phyloP scores from a whole-genome alignment of 2,113 vertebrate species.

The Brachypodius melanocephalos region DNA sequence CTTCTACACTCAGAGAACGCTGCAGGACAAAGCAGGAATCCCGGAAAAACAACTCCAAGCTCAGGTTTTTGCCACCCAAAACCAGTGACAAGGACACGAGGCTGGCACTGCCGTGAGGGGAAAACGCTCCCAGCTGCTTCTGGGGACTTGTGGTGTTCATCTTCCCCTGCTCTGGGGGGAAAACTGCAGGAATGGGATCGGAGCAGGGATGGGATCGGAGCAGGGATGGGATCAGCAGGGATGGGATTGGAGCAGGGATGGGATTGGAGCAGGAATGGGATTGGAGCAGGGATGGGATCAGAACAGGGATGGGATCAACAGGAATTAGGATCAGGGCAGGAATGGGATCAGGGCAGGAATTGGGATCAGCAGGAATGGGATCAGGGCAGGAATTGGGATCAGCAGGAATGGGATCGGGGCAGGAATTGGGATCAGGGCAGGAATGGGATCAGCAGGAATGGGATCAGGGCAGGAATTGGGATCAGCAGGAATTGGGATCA shows the following conservation, averaged over 20 bases:
- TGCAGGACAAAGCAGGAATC: slow-evolving; percentile 78
- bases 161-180: slow-evolving; percentile 19
- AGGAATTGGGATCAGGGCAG: not conserved
- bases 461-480: not conserved
- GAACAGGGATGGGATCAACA: not conserved
- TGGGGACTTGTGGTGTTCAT: not conserved
- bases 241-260: not conserved
- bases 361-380: no score
- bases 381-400: not conserved
- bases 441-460: not conserved
- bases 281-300: not conserved
- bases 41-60: slow-evolving; percentile 78
- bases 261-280: not conserved
- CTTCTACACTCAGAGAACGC: slow-evolving; percentile 97
- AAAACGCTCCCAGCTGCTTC: not conserved
- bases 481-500: no score
- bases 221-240: not conserved
- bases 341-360: not conserved
- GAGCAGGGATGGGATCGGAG: not conserved
- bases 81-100: slow-evolving; percentile 61
- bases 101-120: slow-evolving; percentile 51
- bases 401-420: not conserved
- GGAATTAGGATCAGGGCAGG: not conserved
- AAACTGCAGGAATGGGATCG: slow-evolving; percentile 45
- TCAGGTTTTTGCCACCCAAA: slow-evolving; percentile 74